phyloP scores from a whole-genome alignment of 1,140 invertebrate species.

The Camponotus floridanus region DNA sequence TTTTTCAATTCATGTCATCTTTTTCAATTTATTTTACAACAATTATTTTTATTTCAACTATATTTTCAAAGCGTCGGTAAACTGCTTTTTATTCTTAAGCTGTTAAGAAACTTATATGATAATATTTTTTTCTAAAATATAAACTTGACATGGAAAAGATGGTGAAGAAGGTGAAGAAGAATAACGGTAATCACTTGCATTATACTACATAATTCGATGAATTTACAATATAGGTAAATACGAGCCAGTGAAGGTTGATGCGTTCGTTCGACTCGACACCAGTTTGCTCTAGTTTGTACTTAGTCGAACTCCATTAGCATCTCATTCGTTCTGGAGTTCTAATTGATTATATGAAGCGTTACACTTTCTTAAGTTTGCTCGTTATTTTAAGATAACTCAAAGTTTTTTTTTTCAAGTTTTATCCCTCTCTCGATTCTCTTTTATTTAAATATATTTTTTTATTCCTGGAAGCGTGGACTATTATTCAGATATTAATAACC shows the following conservation, averaged over 20 bases:
- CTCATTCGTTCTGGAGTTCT: conserved; percentile 79
- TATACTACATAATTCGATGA: not conserved
- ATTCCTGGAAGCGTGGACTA: not conserved
- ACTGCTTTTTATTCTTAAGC: not conserved
- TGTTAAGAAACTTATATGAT: no score
- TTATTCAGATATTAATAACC: conserved; percentile 28
- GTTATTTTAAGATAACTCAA: conserved; percentile 55
- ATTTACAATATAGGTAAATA: conserved; percentile 5
- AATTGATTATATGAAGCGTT: conserved; percentile 82
- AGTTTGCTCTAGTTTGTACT: conserved; percentile 82
- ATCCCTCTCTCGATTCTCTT: not conserved
- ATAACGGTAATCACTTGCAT: no score
- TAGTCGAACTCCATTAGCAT: conserved; percentile 80
- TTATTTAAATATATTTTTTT: not conserved
- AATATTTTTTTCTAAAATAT: conserved; percentile 3
- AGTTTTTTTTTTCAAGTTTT: conserved; percentile 38
- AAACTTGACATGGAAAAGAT: not conserved
- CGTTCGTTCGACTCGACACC: conserved; percentile 64
- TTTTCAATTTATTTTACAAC: conserved; percentile 5
- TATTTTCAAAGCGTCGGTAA: not conserved
- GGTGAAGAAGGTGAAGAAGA: not conserved
- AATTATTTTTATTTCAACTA: not conserved
- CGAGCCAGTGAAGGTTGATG: conserved; percentile 55
- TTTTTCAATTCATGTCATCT: not conserved
- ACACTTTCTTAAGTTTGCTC: conserved; percentile 76